phyloP scores from a whole-genome alignment of 2,113 vertebrate genomes.

The Pithys albifrons region DNA sequence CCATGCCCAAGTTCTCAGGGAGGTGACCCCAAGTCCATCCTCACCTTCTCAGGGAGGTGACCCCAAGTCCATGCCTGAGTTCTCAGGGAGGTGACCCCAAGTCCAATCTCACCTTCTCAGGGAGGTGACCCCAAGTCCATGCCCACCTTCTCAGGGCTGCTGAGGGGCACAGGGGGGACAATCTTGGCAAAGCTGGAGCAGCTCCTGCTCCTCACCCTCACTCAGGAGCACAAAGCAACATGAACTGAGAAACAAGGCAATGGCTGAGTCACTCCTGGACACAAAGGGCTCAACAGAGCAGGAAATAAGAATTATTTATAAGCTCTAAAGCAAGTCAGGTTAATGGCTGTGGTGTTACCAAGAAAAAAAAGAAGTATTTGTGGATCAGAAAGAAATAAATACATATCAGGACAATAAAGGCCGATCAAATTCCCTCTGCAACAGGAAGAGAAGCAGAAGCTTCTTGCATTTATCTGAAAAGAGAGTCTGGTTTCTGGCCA shows the following conservation, averaged over 20 bases:
- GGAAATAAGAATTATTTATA: not conserved
- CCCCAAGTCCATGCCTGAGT: no score
- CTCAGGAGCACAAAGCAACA: not conserved
- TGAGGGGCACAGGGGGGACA: not conserved
- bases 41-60: no score
- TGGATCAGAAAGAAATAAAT: not conserved
- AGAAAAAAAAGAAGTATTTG: not conserved
- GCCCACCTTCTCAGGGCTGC: not conserved
- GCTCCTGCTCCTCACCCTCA: not conserved
- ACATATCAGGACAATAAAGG: fast-evolving
- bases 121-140: no score
- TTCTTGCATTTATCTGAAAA: not conserved
- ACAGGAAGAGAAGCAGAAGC: not conserved
- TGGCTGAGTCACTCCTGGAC: not conserved
- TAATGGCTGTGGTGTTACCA: not conserved
- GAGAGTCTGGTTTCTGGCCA: not conserved
- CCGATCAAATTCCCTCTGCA: not conserved
- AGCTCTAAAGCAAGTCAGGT: not conserved
- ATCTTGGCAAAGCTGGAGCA: not conserved
- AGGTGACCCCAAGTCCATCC: no score
- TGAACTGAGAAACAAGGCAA: not conserved
- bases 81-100: no score
- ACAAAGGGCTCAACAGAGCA: not conserved
- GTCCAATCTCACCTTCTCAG: no score
- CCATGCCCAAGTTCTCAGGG: no score